Conservation (phyloP, 2,797 vertebrate genomes). For the Psittacula derbiana region DNA sequence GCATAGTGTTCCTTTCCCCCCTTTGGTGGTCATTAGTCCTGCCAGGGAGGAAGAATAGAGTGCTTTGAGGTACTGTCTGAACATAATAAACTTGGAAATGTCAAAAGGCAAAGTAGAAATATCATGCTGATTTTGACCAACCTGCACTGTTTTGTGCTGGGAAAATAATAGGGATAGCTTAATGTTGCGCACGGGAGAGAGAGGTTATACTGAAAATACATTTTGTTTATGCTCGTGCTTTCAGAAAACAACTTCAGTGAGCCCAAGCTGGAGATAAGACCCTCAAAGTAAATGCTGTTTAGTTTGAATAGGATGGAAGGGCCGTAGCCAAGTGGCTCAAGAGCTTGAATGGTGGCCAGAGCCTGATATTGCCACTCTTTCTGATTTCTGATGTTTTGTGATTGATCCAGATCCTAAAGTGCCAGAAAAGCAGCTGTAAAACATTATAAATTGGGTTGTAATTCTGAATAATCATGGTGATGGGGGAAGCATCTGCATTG, state of each 20-base stretch:
- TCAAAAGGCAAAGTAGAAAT: slow-evolving; percentile 16
- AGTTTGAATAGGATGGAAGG: background rate
- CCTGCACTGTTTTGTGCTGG: background rate
- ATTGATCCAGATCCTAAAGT: background rate
- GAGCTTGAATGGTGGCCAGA: background rate
- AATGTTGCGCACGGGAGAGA: background rate
- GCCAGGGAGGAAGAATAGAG: background rate
- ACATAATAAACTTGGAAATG: slow-evolving; percentile 3
- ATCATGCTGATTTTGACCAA: background rate
- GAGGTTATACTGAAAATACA: background rate
- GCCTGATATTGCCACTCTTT: background rate
- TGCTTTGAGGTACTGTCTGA: background rate
- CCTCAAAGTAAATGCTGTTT: background rate
- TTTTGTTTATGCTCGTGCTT: background rate
- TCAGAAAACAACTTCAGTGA: background rate
- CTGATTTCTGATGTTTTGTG: background rate
- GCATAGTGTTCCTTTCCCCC: background rate
- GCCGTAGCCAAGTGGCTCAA: fast-evolving
- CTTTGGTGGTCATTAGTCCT: slow-evolving; percentile 5
- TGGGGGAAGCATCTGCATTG: background rate
- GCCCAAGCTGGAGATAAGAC: background rate
- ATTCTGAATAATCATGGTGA: background rate
- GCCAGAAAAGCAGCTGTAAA: background rate
- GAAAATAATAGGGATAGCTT: background rate
- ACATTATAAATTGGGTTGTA: background rate